A percentile compares a stretch with the other conserved stretches of the same genome.
Conservation (phyloP, 2,888 invertebrate genomes). For the Drosophila lacicola region DNA sequence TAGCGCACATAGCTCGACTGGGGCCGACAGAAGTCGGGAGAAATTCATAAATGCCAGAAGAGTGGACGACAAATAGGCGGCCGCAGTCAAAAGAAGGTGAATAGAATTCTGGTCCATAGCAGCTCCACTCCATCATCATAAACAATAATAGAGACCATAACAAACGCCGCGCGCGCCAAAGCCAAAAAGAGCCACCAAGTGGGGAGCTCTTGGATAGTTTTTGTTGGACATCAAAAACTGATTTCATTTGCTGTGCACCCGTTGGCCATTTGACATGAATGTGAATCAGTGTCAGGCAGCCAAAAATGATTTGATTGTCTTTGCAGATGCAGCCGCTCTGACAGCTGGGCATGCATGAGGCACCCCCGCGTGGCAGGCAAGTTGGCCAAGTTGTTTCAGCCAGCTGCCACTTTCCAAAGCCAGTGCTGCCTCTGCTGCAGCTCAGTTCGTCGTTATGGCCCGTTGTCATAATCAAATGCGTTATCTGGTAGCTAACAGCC, state of each 20-base stretch:
- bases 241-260: constrained; percentile 66
- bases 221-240: constrained; percentile 62
- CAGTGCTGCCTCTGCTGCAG: constrained; percentile 24
- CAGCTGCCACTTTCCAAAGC: constrained; percentile 54
- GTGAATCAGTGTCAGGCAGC: constrained; percentile 63
- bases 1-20: constrained; percentile 50
- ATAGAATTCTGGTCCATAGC: constrained; percentile 69
- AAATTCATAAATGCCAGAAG: constrained; percentile 49
- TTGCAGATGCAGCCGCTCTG: constrained; percentile 38
- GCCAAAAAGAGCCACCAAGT: constrained; percentile 61
- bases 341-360: constrained; percentile 45
- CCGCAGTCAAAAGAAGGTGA: constrained; percentile 50
- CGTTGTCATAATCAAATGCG: constrained; percentile 79
- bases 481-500: constrained; percentile 82
- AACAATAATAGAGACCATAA: constrained; percentile 70
- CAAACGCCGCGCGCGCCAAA: constrained; percentile 47
- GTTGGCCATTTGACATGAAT: constrained; percentile 63
- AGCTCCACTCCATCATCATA: constrained; percentile 78
- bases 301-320: constrained; percentile 63
- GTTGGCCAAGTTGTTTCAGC: constrained; percentile 46
- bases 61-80: constrained; percentile 62
- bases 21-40: constrained; percentile 33
- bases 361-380: constrained; percentile 53
- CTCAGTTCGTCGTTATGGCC: constrained; percentile 48
- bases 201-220: constrained; percentile 30